phyloP scores from a whole-genome alignment of 1,140 invertebrate genomes.

The Polypedilum pembai region DNA sequence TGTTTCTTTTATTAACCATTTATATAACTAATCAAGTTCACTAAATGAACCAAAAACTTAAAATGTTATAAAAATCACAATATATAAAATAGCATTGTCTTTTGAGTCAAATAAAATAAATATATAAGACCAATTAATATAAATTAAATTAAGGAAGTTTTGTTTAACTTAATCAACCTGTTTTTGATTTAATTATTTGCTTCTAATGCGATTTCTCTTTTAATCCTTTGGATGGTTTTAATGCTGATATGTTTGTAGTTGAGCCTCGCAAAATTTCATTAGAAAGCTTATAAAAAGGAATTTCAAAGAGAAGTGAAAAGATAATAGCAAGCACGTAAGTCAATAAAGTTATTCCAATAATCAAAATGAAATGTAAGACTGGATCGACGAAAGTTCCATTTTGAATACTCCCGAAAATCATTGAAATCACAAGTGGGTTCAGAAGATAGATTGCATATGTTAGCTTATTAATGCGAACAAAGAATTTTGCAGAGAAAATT shows the following conservation, averaged over 20 bases:
- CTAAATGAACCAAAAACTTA: too few species aligned
- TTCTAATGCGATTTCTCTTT: too few species aligned
- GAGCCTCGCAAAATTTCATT: conserved; percentile 28
- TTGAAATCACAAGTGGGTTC: conserved; percentile 39
- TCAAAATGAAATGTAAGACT: conserved; percentile 36
- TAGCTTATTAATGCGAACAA: conserved; percentile 41
- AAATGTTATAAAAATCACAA: too few species aligned
- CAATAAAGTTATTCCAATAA: conserved; percentile 38
- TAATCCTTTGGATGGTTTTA: too few species aligned
- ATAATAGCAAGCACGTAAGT: conserved; percentile 38
- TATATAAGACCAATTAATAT: too few species aligned
- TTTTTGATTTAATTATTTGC: too few species aligned
- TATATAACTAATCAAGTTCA: too few species aligned
- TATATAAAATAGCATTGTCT: too few species aligned
- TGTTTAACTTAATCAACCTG: too few species aligned
- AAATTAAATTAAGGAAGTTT: too few species aligned
- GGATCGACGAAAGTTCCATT: conserved; percentile 39
- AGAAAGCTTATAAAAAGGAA: conserved; percentile 42
- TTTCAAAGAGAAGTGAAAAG: conserved; percentile 40
- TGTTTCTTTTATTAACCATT: too few species aligned
- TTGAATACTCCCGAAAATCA: conserved; percentile 37
- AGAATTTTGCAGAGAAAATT: conserved; percentile 37
- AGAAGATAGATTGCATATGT: conserved; percentile 42
- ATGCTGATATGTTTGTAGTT: not conserved
- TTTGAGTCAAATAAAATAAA: too few species aligned